These are phyloP conservation scores for Chelon auratus DNA, from an alignment of 2,797 vertebrate genomes.

Conservation along the genomic window DNA sequence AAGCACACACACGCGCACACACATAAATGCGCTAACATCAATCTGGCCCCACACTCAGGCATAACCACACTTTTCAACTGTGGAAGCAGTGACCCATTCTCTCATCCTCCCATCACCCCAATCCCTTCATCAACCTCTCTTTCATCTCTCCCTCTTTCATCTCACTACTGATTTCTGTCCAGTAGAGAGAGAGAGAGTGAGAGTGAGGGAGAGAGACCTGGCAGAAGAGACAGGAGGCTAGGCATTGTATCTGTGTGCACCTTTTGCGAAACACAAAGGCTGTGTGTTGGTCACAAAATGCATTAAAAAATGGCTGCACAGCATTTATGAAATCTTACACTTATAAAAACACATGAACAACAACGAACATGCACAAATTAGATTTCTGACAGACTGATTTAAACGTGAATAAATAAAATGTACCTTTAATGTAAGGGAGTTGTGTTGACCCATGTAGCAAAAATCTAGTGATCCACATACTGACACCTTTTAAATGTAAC, in stretches of 20 bases:
- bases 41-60: slow-evolving; percentile 28
- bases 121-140: slow-evolving; percentile 65
- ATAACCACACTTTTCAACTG: slow-evolving; percentile 49
- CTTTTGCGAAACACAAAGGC: slow-evolving; percentile 3
- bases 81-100: slow-evolving; percentile 69
- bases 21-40: slow-evolving; percentile 30
- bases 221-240: slow-evolving; percentile 7
- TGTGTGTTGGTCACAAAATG: neutral
- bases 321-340: neutral
- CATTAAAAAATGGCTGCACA: neutral
- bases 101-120: slow-evolving; percentile 57
- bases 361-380: no score
- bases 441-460: neutral
- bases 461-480: neutral
- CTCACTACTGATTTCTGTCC: slow-evolving; percentile 55
- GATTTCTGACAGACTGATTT: neutral
- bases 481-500: neutral
- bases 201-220: slow-evolving; percentile 2
- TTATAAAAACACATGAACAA: neutral
- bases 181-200: slow-evolving; percentile 6
- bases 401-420: neutral
- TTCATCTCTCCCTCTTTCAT: slow-evolving; percentile 75
- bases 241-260: slow-evolving; percentile 17
- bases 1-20: neutral
- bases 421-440: neutral